Base-by-base conservation (phyloP, 2,113 vertebrate genomes). In the Channa argus region DNA sequence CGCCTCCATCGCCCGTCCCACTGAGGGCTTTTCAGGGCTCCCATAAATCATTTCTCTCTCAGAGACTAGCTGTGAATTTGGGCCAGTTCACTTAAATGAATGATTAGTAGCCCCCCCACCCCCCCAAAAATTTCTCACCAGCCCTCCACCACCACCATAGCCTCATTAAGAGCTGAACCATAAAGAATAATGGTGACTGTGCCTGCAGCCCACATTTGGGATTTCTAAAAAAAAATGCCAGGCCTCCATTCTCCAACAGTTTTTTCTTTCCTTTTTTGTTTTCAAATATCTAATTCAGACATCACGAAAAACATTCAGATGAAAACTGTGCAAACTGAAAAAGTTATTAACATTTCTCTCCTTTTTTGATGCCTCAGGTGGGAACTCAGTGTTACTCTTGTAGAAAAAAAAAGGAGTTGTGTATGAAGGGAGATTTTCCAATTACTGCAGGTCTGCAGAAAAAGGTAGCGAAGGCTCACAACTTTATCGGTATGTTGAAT, bases 31-130 rank as follows among this genome's bases (percentile, higher is more conserved):
- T 75, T 79, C 59, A 2, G 61, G 73, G 47, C 62, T 85, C 53
- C 84, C 74, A 84, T 91, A 84, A 89, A 91, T 91, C 77, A 91
- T 87, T 83, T 83, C 69, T 90, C 44, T 55, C 60, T 65, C 52
- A 46, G 64, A 75, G 75, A 76, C 64, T 56, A 61, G 78, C 71
- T 69, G 38, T 69, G 78, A 84, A 79, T 83, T 81, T 37, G 9
- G 65, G 65, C 69, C 66, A 69, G 84, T 85, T 88, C 76, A 60
- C 71, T 85, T 87, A 86, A 89, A 91, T 89, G 73, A 89, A 91
- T 91, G 90, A 91, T 87, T 69, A 83, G 76, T 24, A 24, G 13
- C 41, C 44, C 39, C 44, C 39, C 13, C 24, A 24, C 24, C 24
- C 24, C n/a, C n/a, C n/a, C n/a, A n/a, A n/a, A 24, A 24, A 24